phyloP scores from a whole-genome alignment of 2,888 invertebrate genomes.

The Agrilus cyanescens region DNA sequence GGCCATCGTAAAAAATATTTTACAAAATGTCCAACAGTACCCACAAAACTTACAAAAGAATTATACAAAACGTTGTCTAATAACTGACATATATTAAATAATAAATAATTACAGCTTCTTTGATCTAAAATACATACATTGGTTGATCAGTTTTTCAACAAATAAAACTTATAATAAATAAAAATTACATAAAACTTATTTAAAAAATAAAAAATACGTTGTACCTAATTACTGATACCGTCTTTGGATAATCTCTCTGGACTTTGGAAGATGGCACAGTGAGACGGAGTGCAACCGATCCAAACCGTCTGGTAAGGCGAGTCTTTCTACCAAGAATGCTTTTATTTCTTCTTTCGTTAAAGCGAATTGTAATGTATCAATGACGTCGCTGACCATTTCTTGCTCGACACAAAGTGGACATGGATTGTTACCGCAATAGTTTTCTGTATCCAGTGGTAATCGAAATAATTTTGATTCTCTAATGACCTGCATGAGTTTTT shows the following conservation, averaged over 20 bases:
- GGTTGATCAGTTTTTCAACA: too few species aligned
- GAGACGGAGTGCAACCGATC: slow-evolving; percentile 40
- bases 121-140: too few species aligned
- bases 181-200: too few species aligned
- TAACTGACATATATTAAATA: too few species aligned
- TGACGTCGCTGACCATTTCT: slow-evolving; percentile 38
- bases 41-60: too few species aligned
- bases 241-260: slow-evolving; percentile 39
- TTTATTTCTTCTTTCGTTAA: slow-evolving; percentile 30
- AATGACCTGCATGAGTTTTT: background rate
- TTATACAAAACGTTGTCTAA: too few species aligned
- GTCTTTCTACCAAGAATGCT: slow-evolving; percentile 26
- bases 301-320: slow-evolving; percentile 28
- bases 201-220: too few species aligned
- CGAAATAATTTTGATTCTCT: background rate
- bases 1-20: too few species aligned
- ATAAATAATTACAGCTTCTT: too few species aligned
- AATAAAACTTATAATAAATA: too few species aligned
- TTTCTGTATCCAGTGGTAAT: background rate
- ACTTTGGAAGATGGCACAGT: slow-evolving; percentile 39
- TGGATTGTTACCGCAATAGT: background rate
- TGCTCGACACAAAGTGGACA: slow-evolving; percentile 35
- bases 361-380: slow-evolving; percentile 34
- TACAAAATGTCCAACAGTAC: too few species aligned
- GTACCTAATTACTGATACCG: slow-evolving; percentile 34